Conservation (phyloP, 2,113 vertebrate species). For the Solea senegalensis region DNA sequence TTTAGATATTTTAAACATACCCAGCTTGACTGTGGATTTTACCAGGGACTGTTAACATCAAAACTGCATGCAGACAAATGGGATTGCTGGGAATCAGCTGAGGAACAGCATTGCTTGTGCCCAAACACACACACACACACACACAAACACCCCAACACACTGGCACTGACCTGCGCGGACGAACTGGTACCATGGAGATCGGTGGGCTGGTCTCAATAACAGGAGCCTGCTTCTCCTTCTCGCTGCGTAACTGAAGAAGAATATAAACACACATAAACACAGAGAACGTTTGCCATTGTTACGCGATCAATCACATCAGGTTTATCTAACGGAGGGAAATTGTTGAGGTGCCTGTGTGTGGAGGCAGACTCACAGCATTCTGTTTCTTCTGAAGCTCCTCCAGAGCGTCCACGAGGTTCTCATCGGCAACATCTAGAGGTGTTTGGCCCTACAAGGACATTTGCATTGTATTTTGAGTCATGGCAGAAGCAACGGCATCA, state of each 20-base stretch:
- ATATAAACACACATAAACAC: conserved; percentile 70
- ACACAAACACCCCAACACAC: conserved; percentile 38
- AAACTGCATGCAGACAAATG: conserved; percentile 54
- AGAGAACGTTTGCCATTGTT: conserved; percentile 52
- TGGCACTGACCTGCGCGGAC: conserved; percentile 83
- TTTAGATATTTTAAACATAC: no score
- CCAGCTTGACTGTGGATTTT: no score
- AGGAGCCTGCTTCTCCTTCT: conserved; percentile 81
- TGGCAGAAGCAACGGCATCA: background rate
- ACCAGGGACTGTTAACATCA: conserved; percentile 38
- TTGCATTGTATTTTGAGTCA: conserved; percentile 9
- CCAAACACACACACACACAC: conserved; percentile 17
- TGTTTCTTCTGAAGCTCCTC: conserved; percentile 87
- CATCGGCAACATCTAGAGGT: conserved; percentile 83
- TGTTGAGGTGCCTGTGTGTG: conserved; percentile 16
- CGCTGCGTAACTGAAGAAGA: conserved; percentile 78
- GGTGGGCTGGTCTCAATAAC: conserved; percentile 80
- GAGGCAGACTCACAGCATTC: conserved; percentile 78
- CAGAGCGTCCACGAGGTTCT: conserved; percentile 79
- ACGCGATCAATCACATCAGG: conserved; percentile 57
- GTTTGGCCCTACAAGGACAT: conserved; percentile 80
- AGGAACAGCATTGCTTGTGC: conserved; percentile 49
- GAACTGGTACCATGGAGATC: conserved; percentile 76
- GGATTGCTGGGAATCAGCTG: conserved; percentile 49
- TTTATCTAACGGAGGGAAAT: conserved; percentile 56